Conservation (phyloP, 2,797 vertebrate species). For the Pipistrellus pygmaeus region DNA sequence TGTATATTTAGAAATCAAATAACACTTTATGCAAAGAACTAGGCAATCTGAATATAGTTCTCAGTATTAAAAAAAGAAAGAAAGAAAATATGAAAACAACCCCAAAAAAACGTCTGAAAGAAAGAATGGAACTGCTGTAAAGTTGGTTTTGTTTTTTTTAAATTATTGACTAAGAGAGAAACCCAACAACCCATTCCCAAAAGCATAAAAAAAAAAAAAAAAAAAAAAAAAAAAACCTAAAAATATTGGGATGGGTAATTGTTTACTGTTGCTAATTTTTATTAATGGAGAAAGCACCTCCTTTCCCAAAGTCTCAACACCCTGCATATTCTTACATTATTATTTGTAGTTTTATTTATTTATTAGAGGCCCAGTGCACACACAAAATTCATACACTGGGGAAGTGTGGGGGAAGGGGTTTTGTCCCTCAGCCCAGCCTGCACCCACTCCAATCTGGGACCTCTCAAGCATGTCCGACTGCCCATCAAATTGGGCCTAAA, state of each 20-base stretch:
- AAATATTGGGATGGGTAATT: background rate
- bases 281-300: background rate
- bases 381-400: too few relatives aligned
- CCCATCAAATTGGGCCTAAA: too few relatives aligned
- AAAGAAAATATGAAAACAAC: background rate
- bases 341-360: background rate
- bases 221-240: background rate
- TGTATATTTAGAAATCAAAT: conserved; percentile 66
- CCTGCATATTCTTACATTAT: background rate
- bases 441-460: too few relatives aligned
- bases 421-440: too few relatives aligned
- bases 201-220: background rate
- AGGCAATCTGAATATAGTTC: background rate
- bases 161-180: background rate
- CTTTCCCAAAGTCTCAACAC: background rate
- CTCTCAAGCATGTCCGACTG: too few relatives aligned
- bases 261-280: background rate
- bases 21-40: conserved; percentile 34
- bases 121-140: background rate
- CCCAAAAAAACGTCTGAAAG: background rate
- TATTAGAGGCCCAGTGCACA: background rate
- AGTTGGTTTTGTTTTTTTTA: background rate
- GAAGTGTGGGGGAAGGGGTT: too few relatives aligned
- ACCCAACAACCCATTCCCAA: background rate
- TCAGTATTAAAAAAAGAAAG: background rate